phyloP scores from a whole-genome alignment of 2,888 invertebrate species.

The Germaria angustata region DNA sequence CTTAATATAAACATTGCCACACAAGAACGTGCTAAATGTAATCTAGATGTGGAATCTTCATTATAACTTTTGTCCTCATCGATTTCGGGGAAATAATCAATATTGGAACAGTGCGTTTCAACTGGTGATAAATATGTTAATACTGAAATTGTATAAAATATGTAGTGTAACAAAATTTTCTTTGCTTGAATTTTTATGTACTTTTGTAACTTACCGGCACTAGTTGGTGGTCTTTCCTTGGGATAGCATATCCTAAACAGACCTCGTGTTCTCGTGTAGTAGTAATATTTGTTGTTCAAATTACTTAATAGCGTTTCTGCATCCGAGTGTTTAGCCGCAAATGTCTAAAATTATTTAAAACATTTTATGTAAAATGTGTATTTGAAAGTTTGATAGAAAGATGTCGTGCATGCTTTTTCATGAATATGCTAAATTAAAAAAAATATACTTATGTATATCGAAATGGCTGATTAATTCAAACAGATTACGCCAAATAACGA shows the following conservation, averaged over 20 bases:
- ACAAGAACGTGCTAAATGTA: slow-evolving; percentile 93
- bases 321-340: slow-evolving; percentile 86
- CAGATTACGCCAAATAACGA: too few species aligned
- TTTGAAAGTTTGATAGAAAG: too few species aligned
- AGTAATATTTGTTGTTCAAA: slow-evolving; percentile 92
- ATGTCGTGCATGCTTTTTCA: too few species aligned
- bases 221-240: slow-evolving; percentile 90
- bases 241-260: slow-evolving; percentile 97
- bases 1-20: slow-evolving; percentile 93
- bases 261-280: slow-evolving; percentile 95
- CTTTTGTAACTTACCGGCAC: slow-evolving; percentile 82
- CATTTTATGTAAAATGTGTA: too few species aligned
- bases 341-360: slow-evolving; percentile 82
- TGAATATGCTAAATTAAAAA: too few species aligned
- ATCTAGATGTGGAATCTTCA: slow-evolving; percentile 90
- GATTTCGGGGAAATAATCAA: slow-evolving; percentile 90
- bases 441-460: too few species aligned
- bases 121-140: slow-evolving; percentile 94
- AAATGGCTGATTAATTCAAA: too few species aligned
- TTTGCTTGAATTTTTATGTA: neutral
- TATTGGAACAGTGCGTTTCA: slow-evolving; percentile 96
- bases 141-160: slow-evolving; percentile 81
- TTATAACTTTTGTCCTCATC: slow-evolving; percentile 78
- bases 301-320: slow-evolving; percentile 87
- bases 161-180: neutral